These are phyloP conservation scores for Eilema caniola DNA, from an alignment of 2,888 invertebrate species.

Conservation along the genomic window DNA sequence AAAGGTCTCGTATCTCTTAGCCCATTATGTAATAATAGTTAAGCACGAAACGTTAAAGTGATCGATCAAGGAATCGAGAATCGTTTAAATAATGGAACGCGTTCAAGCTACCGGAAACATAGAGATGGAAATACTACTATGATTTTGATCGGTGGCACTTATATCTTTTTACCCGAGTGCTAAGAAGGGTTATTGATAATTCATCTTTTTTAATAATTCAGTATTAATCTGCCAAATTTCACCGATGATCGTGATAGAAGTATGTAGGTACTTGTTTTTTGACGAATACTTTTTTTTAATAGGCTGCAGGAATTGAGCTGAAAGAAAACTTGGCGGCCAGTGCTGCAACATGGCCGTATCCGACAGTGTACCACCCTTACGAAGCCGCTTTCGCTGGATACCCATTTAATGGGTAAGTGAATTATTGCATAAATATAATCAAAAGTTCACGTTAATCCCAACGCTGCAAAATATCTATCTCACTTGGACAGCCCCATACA, in stretches of 20 bases:
- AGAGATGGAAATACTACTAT: constrained; percentile 59
- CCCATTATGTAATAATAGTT: constrained; percentile 86
- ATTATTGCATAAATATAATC: constrained; percentile 28
- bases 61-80: constrained; percentile 85
- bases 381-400: constrained; percentile 97
- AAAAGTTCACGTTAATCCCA: constrained; percentile 17
- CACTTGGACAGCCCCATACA: constrained; percentile 28
- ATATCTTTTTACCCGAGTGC: too few relatives aligned
- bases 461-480: constrained; percentile 21
- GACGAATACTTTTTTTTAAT: constrained; percentile 57
- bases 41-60: constrained; percentile 71
- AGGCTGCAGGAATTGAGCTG: constrained; percentile 95
- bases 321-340: constrained; percentile 95
- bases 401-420: constrained; percentile 97
- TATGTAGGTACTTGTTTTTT: neutral
- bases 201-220: constrained; percentile 25
- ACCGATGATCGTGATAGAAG: constrained; percentile 24
- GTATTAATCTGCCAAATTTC: constrained; percentile 42
- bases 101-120: constrained; percentile 79
- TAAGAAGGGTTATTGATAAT: too few relatives aligned
- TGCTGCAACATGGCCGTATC: constrained; percentile 95
- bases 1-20: constrained; percentile 75
- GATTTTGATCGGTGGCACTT: too few relatives aligned
- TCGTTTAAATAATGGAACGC: constrained; percentile 79
- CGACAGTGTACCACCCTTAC: constrained; percentile 97